Percentiles rank a stretch among this genome's conserved stretches.
Evolutionary conservation across 1,140 invertebrate genomes (phyloP).

Genomic region (Pissodes strobi): DNA sequence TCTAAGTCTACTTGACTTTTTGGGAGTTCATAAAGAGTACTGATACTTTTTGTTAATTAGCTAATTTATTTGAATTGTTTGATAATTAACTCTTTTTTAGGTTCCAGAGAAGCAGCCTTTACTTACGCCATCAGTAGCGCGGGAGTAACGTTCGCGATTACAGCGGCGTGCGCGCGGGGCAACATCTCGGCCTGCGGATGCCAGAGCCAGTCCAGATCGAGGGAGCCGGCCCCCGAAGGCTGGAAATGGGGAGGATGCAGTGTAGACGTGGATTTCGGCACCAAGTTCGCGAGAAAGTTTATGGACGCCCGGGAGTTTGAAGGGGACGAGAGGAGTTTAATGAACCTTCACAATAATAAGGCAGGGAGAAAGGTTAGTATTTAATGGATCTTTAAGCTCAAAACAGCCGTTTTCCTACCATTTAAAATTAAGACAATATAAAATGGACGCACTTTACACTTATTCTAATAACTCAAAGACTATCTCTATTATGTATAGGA

Average conservation of each 20-base stretch:
- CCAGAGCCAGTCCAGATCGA: slow-evolving; percentile 59
- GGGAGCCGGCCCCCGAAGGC: slow-evolving; percentile 53
- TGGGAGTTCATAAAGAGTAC: not conserved
- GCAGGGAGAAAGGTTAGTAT: slow-evolving; percentile 83
- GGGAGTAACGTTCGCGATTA: slow-evolving; percentile 87
- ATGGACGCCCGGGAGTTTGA: slow-evolving; percentile 84
- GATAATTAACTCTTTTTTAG: slow-evolving; percentile 60
- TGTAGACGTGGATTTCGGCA: slow-evolving; percentile 77
- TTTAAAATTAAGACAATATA: no score
- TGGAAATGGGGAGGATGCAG: slow-evolving; percentile 92
- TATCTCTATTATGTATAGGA: no score
- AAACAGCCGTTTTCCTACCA: no score
- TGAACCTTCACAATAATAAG: slow-evolving; percentile 98
- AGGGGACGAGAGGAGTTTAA: slow-evolving; percentile 81
- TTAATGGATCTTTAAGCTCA: no score
- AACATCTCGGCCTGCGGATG: slow-evolving; percentile 89
- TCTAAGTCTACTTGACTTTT: not conserved
- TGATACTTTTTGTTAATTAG: not conserved
- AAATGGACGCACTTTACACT: no score
- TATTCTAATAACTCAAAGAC: no score
- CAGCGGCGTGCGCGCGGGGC: slow-evolving; percentile 85
- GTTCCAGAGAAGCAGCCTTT: slow-evolving; percentile 88
- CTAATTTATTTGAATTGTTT: not conserved
- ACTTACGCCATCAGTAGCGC: slow-evolving; percentile 90
- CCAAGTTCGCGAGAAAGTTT: slow-evolving; percentile 78